These are phyloP conservation scores for Drosophila ustulata DNA, from an alignment of 2,888 invertebrate genomes.

Conservation along the genomic window DNA sequence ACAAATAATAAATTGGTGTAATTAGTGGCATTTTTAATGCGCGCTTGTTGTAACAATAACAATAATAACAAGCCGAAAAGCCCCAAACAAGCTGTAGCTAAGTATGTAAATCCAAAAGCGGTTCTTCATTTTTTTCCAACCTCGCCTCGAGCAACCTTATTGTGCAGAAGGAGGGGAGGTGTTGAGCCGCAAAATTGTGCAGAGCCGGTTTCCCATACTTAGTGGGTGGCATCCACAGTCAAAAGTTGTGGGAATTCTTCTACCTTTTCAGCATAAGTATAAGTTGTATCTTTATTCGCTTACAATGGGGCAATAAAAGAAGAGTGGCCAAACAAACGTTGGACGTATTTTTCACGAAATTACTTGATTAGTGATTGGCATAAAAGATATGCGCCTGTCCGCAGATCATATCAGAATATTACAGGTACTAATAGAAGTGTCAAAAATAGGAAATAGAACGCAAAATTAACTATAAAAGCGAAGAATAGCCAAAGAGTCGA, in stretches of 20 bases:
- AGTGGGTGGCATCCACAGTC: slow-evolving; percentile 66
- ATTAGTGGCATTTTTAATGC: slow-evolving; percentile 64
- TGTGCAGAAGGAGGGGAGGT: slow-evolving; percentile 47
- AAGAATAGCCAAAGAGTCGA: not conserved
- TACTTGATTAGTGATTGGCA: slow-evolving; percentile 41
- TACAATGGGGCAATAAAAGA: slow-evolving; percentile 63
- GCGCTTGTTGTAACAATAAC: slow-evolving; percentile 36
- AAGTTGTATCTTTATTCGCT: slow-evolving; percentile 24
- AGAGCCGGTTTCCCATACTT: slow-evolving; percentile 63
- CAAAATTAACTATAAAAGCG: not conserved
- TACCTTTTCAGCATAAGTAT: slow-evolving; percentile 12
- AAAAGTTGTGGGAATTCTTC: slow-evolving; percentile 60
- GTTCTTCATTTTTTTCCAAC: slow-evolving; percentile 14
- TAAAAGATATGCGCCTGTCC: slow-evolving; percentile 27
- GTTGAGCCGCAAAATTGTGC: slow-evolving; percentile 62
- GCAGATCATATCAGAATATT: slow-evolving; percentile 1
- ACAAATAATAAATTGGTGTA: slow-evolving; percentile 67
- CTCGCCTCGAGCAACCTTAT: slow-evolving; percentile 20
- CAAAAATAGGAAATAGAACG: not conserved
- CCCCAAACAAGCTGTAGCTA: slow-evolving; percentile 34
- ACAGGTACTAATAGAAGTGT: not conserved
- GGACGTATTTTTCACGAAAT: slow-evolving; percentile 49
- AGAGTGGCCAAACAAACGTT: slow-evolving; percentile 49
- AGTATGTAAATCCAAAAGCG: slow-evolving; percentile 30
- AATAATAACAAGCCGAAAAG: slow-evolving; percentile 31